Evolutionary conservation across 2,113 vertebrate species (phyloP), one percentile per base, ranked within the genome.

Genomic region (Mus pahari): DNA sequence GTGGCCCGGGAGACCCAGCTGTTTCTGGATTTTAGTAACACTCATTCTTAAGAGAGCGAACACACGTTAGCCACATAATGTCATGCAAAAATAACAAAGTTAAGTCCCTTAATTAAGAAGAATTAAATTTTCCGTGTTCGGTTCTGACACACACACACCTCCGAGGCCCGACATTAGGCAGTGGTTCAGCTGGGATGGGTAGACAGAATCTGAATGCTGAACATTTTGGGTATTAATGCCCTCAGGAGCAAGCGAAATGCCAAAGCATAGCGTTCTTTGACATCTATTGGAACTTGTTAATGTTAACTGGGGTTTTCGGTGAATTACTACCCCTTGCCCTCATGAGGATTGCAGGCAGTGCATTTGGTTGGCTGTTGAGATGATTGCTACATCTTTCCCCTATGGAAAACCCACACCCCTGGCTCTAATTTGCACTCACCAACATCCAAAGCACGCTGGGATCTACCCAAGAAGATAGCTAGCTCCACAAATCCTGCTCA

Each of bases 391-490:
- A 55, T 55, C 50, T 88, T 93, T 88, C 75, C 87, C 89, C 6
- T 19, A 48, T 66, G 28, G 28, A 71, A 96, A 94, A 60, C 6
- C 48, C 86, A 78, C 9, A 13, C 6, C 75, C 70, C 20, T 3
- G 39, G 11, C 14, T 73, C 92, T 94, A 26, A 73, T 86, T 96
- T 87, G 79, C 89, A 86, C 92, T 70, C 36, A 83, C 19, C 64
- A 64, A 90, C 28, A 71, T 71, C 71, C 74, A 90, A 45, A 84
- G n/a, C 11, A 13, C 26, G 75, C 83, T 75, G 64, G 7, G 31
- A n/a, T 22, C 20, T 53, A 66, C 24, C 17, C 89, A 90, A 58
- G 45, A 90, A 42, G 68, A 42, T 28, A 74, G 75, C 64, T 39
- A 50, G 6, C 17, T 55, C 42, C 95, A 92, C 10, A 33, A 53